phyloP scores from a whole-genome alignment of 2,888 invertebrate genomes.

The Drosophila infuscata region DNA sequence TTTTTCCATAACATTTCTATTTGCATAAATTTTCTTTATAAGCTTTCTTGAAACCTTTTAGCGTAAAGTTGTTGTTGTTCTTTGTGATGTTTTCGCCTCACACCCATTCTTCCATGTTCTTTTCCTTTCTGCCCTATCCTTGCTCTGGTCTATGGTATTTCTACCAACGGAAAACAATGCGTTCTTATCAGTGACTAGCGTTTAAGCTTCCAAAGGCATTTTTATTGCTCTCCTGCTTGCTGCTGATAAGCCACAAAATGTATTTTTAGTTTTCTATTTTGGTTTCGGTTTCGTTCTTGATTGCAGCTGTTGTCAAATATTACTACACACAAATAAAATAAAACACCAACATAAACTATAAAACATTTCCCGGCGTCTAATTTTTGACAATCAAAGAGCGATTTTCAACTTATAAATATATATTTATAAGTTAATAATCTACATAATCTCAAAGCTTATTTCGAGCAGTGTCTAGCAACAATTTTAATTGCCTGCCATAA shows the following conservation, averaged over 20 bases:
- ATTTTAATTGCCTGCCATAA: too few relatives aligned
- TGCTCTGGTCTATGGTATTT: background rate
- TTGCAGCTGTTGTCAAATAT: conserved; percentile 27
- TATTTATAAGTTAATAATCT: too few relatives aligned
- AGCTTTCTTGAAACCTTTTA: background rate
- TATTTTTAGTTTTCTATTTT: conserved; percentile 46
- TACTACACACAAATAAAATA: background rate
- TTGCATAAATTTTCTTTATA: background rate
- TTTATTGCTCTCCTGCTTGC: conserved; percentile 29
- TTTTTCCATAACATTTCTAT: background rate
- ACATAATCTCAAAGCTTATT: too few relatives aligned
- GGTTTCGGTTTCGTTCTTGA: conserved; percentile 16
- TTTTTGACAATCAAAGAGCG: background rate
- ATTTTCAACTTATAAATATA: too few relatives aligned
- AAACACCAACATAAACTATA: conserved; percentile 2
- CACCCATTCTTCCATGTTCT: background rate
- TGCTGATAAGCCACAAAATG: conserved; percentile 39
- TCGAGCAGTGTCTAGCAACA: too few relatives aligned
- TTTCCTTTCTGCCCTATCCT: background rate
- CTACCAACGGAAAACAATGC: conserved; percentile 3
- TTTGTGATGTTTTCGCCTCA: background rate
- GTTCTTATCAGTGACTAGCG: conserved; percentile 29
- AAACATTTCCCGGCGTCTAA: conserved; percentile 7
- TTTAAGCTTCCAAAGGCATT: conserved; percentile 19
- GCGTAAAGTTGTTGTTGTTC: background rate